These are phyloP conservation scores for Neodon shergylaensis DNA, from an alignment of 2,113 vertebrate genomes.

Conservation along the genomic window DNA sequence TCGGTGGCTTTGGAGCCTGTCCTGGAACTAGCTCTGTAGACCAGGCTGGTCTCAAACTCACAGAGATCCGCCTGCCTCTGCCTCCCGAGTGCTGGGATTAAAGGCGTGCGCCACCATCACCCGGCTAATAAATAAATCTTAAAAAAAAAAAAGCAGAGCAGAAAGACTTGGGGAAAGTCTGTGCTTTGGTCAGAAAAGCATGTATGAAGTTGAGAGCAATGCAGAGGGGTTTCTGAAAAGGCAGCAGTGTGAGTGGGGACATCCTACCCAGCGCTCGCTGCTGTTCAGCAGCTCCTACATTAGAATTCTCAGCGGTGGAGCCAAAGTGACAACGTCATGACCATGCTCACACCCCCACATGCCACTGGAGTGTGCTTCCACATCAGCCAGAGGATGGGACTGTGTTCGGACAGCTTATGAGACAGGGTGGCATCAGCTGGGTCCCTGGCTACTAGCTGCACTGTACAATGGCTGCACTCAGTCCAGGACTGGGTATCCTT, in stretches of 20 bases:
- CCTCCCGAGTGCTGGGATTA: no score
- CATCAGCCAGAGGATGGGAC: not conserved
- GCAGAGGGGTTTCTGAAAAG: not conserved
- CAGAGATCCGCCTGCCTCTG: no score
- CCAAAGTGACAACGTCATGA: not conserved
- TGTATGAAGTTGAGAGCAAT: not conserved
- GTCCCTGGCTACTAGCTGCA: not conserved
- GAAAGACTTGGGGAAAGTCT: not conserved
- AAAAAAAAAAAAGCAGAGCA: no score
- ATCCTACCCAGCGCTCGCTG: no score
- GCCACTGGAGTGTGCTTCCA: not conserved
- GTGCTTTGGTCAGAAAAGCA: not conserved
- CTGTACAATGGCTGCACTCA: no score
- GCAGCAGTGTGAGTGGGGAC: not conserved
- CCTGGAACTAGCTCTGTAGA: no score
- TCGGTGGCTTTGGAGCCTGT: no score
- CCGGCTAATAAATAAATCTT: no score
- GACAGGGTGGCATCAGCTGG: fast-evolving
- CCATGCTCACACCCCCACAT: not conserved
- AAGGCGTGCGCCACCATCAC: no score
- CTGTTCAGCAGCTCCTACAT: no score
- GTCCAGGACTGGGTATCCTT: no score
- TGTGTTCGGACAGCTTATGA: not conserved
- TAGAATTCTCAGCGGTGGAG: not conserved
- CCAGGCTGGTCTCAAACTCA: no score